phyloP scores from a whole-genome alignment of 2,113 vertebrate species.

The Protobothrops mucrosquamatus region DNA sequence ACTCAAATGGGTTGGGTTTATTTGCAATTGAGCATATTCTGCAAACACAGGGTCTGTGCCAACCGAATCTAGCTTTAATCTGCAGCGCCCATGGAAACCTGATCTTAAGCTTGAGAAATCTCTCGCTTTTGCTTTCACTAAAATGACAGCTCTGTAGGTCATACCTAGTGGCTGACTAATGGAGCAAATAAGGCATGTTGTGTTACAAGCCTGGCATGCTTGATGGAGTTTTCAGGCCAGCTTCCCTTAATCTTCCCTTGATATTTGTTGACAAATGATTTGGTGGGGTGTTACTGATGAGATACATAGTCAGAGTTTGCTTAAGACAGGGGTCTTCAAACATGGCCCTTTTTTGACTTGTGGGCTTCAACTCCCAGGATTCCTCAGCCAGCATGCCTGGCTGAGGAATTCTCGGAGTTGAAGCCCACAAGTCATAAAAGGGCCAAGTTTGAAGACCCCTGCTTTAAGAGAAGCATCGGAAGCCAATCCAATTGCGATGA shows the following conservation, averaged over 20 bases:
- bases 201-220: background rate
- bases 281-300: background rate
- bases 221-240: background rate
- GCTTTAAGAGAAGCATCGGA: background rate
- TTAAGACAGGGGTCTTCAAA: background rate
- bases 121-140: background rate
- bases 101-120: background rate
- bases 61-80: no score
- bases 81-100: background rate
- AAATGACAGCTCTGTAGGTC: background rate
- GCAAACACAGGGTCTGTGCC: background rate
- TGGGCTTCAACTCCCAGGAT: no score
- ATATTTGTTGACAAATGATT: background rate
- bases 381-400: no score
- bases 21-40: background rate
- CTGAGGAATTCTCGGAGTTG: no score
- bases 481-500: no score
- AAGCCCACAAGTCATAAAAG: no score
- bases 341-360: no score
- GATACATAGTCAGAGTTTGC: background rate
- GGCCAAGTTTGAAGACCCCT: no score
- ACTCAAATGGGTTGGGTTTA: background rate
- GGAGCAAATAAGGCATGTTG: background rate
- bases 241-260: background rate
- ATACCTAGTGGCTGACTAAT: background rate